phyloP scores from a whole-genome alignment of 1,140 invertebrate species.

The Radopholus similis region DNA sequence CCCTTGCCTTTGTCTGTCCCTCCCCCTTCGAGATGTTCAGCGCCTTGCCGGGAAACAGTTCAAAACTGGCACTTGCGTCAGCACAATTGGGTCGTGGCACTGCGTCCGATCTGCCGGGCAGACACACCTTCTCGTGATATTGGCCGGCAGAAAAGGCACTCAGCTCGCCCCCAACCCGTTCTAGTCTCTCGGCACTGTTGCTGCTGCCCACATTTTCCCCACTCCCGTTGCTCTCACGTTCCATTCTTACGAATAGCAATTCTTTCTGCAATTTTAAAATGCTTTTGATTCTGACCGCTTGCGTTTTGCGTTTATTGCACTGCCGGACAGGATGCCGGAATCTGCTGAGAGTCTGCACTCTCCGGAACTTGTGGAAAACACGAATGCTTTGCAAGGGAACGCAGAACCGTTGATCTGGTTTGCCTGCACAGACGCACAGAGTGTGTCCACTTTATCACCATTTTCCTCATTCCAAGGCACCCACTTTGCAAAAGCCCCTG shows the following conservation, averaged over 20 bases:
- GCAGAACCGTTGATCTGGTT: slow-evolving; percentile 44
- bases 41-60: background rate
- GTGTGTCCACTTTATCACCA: background rate
- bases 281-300: too few relatives aligned
- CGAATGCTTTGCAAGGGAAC: slow-evolving; percentile 55
- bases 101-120: slow-evolving; percentile 30
- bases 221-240: too few relatives aligned
- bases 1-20: background rate
- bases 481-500: slow-evolving; percentile 43
- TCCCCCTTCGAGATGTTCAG: background rate
- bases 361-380: slow-evolving; percentile 46
- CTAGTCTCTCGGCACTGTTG: background rate
- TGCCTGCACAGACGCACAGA: slow-evolving; percentile 24
- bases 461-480: too few relatives aligned
- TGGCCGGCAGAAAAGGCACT: slow-evolving; percentile 53
- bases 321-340: slow-evolving; percentile 23
- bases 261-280: too few relatives aligned
- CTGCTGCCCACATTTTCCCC: background rate
- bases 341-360: slow-evolving; percentile 54
- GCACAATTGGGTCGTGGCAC: background rate
- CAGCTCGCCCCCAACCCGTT: slow-evolving; percentile 30
- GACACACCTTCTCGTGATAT: slow-evolving; percentile 52
- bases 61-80: slow-evolving; percentile 3
- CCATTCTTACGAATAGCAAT: too few relatives aligned
- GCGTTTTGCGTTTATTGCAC: background rate